Base-by-base conservation (phyloP, 92 coral and sea anemone species). In the Diadumene lineata region DNA sequence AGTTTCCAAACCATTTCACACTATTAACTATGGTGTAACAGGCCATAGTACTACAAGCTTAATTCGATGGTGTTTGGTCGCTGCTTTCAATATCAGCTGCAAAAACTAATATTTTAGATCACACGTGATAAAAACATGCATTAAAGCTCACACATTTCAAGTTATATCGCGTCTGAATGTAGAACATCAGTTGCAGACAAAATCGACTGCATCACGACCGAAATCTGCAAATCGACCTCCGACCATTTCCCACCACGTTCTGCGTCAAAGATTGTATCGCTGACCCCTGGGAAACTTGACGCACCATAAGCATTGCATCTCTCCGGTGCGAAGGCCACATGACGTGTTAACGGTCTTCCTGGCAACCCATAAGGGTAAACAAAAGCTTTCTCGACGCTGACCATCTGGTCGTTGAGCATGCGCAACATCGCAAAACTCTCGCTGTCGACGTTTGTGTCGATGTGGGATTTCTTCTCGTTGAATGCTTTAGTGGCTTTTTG, bases 291-390 rank as follows among this genome's bases (percentile, higher is more conserved):
- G 72, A 88, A 88, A 62, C 86, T 84, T 33, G 92, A 70, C 63
- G 89, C 84, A 25, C 92, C 92, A 50, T 88, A 88, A 23, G 66
- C 69, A 57, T 88, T 88, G 57, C 55, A 75, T 32, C 74, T 55
- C 33, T 82, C 73, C 60, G 92, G 92, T 6, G 92, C 92, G 50
- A 88, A 88, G 27, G 85, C 79, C 72, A 88, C 88, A 74, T 88
- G 87, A 48, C 92, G 84, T 18, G 64, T 73, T 34, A 73, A 67
- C 11, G 81, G 81, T 44, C 92, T 80, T 10, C 84, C 89, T 28
- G 92, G 92, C 23, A 87, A 72, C 66, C 92, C 92, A 48, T 87
- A 87, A 19, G 92, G 88, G 64, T 87, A 81, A 58, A 87, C 75
- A 53, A 87, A 87, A 1, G 87, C 87, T 83, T 80, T 87, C 28